Evolutionary conservation across 2,888 invertebrate species (phyloP), one percentile per base, ranked within the genome.

Genomic region (Acronicta psi): DNA sequence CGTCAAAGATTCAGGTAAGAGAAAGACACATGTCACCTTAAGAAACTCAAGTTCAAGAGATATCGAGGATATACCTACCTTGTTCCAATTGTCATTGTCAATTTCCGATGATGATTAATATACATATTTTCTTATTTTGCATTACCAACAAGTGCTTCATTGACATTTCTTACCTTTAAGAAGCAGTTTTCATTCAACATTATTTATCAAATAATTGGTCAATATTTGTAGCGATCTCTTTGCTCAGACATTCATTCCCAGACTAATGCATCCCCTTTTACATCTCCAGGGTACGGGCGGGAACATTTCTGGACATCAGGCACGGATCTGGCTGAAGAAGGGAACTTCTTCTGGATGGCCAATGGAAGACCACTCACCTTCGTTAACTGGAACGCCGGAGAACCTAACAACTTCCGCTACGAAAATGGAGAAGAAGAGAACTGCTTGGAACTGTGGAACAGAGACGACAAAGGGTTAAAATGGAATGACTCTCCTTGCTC

Each of bases 401-500:
- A 98, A 83, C 98, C 98, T 0, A 98, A 98, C 91, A 98, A 98
- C 93, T 98, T 98, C 95, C 96, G 97, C 72, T 97, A 97, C 88
- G 98, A 98, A 88, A 98, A 98, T 84, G 98, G 98, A 7, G 98
- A 98, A 88, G 98, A 98, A 87, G 98, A 98, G 86, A 98, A 98
- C 89, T 98, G 98, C 78, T 86, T 98, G 68, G 98, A 98, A 85
- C 93, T 98, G 18, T 98, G 98, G 98, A 97, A 98, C 91, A 95
- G 98, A 68, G 98, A 98, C 83, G 98, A 98, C 64, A 98, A 98
- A 86, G 98, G 98, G 0, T 94, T 98, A 13, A 98, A 98, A 84
- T 98, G 98, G 98, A 98, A 98, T 90, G 98, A 98, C 87, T 98
- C 98, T 0, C 98, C 98, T 0, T 98, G 98, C 88, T 98, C 98